Evolutionary conservation across 1,140 invertebrate genomes (phyloP), one percentile per base, ranked within the genome.

Genomic region (Venustaconcha ellipsiformis): DNA sequence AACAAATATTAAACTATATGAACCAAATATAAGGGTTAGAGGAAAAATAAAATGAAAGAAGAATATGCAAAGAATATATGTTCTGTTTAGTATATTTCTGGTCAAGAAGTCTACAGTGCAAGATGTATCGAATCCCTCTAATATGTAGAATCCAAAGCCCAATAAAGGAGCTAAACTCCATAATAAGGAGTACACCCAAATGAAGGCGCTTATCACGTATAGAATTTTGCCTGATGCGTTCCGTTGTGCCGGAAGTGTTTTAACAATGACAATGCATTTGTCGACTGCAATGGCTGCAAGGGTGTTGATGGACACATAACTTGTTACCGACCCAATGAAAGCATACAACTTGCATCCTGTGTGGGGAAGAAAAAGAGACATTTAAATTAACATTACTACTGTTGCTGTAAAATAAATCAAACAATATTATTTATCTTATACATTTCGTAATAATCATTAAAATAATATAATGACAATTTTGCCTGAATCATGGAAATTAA

Each of bases 101-200:
- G 70, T 71, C 18, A 71, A n/a, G 58, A 71, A 71, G 55, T 71
- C 70, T 30, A 71, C 59, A 62, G 70, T 71, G 58, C 70, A 71
- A 6, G 70, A 71, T 18, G 70, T 71, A 30, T 71, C 17, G n/a
- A 48, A 62, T 23, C 70, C 70, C 62, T 71, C 70, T 13, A 71
- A 57, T 26, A 71, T 71, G 59, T 71, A 71, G 15, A 30, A 23
- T 8, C 70, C 70, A 48, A 71, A 71, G 8, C 70, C 70, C 6
- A 71, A 59, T 17, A 71, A 62, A 30, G 70, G 70, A 11, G 23
- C 1, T 12, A 23, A 13, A 17, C 57, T 59, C 70, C 70, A 71
- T 3, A 71, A 30, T 11, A 57, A 12, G 1, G 70, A 59, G 26
- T 71, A 71, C n/a, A 62, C 62, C 70, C 70, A 71, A 30, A 71